Base-by-base conservation (phyloP, 1,140 invertebrate genomes). In the Papilio dardanus region DNA sequence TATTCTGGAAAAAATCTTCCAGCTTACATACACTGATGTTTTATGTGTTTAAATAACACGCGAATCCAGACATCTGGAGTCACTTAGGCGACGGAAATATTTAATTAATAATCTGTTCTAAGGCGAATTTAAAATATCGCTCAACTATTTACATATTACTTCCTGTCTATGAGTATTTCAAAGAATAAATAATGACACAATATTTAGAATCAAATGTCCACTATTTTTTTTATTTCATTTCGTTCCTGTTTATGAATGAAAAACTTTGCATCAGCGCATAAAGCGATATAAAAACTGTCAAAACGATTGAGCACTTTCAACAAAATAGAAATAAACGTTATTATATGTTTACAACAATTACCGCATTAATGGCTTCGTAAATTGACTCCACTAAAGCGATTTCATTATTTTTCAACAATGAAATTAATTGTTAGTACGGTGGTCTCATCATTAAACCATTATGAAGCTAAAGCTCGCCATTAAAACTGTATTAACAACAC, bases 401-500 rank as follows among this genome's bases (percentile, higher is more conserved):
- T 83, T 81, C 77, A 76, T 84, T 79, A 79, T 76, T 71, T 74
- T 77, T 78, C 68, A 81, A 79, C 77, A 75, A 74, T 80, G 84
- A 82, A 86, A 84, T 79, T 81, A 81, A 86, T 86, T 81, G 79
- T 82, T 46, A 67, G 74, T 78, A 80, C 77, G 66, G 80, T 81
- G 76, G 82, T 76, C 80, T 71, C 71, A 80, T 82, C 81, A 83
- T 89, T 82, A 86, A 83, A 77, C 76, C 79, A 86, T 89, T 86
- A 83, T 81, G 86, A 86, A 19, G 42, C 84, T 82, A 87, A 88
- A 84, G 83, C 77, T 77, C 80, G 69, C 77, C 80, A 85, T 87
- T 86, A 88, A 84, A 88, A 84, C 58, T 81, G 77, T 80, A 82
- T 87, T 85, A 86, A 87, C 84, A 88, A 86, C 80, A 86, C 81